Evolutionary conservation across 2,113 vertebrate species (phyloP).

Genomic region (Poecile atricapillus): DNA sequence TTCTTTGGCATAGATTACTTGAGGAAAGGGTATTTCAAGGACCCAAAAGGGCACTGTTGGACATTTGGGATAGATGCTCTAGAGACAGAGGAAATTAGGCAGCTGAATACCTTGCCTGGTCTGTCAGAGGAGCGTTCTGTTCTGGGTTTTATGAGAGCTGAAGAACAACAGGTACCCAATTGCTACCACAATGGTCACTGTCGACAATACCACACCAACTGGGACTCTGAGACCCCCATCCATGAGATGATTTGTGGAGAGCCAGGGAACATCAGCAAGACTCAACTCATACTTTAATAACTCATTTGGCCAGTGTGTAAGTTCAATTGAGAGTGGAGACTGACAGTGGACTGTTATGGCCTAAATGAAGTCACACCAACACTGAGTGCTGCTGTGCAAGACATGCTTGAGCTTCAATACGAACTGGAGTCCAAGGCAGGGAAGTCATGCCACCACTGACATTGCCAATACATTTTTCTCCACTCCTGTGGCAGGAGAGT

Average conservation of each 20-base stretch:
- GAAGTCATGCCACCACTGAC: background rate
- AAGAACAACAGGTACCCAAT: background rate
- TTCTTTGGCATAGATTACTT: background rate
- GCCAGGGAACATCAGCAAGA: background rate
- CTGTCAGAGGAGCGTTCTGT: background rate
- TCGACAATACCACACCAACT: background rate
- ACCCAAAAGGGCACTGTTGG: background rate
- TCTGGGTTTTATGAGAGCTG: background rate
- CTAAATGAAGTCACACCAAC: background rate
- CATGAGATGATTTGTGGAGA: background rate
- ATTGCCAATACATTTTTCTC: background rate
- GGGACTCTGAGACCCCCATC: background rate
- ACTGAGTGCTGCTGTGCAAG: background rate
- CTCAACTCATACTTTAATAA: background rate
- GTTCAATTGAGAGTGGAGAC: background rate
- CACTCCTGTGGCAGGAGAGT: background rate
- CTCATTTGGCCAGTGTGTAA: background rate
- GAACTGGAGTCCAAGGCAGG: background rate
- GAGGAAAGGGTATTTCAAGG: background rate
- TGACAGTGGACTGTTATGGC: background rate
- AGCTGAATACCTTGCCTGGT: background rate
- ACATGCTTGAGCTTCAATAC: background rate
- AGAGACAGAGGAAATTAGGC: background rate
- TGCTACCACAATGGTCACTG: fast-evolving
- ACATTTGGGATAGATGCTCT: background rate